Evolutionary conservation across 1,140 invertebrate genomes (phyloP).

Genomic region (Penaeus japonicus): DNA sequence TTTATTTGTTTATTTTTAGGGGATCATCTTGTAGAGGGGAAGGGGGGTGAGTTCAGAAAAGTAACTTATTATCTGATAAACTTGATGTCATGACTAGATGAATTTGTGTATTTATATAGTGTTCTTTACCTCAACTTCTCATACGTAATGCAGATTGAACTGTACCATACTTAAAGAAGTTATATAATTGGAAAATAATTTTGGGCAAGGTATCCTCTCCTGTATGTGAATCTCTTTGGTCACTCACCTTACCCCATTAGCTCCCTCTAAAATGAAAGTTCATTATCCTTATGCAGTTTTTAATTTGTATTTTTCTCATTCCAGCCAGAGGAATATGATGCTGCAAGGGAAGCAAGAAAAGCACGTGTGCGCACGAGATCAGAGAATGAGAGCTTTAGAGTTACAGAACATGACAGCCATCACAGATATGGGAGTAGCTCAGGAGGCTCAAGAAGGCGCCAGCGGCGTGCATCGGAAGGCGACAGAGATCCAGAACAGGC

Average conservation of each 20-base stretch:
- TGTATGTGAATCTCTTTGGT: too few species aligned
- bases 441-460: not conserved
- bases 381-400: conserved; percentile 34
- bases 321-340: conserved; percentile 52
- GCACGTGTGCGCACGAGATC: conserved; percentile 47
- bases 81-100: too few species aligned
- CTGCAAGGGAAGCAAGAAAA: conserved; percentile 50
- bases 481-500: conserved; percentile 21
- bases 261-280: too few species aligned
- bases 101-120: too few species aligned
- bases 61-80: too few species aligned
- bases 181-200: too few species aligned
- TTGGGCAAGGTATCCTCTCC: too few species aligned
- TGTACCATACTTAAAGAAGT: too few species aligned
- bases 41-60: not conserved
- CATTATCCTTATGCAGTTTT: too few species aligned
- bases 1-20: not conserved
- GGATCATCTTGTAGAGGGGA: not conserved
- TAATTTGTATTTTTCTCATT: not conserved
- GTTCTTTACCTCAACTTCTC: too few species aligned
- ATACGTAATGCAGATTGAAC: too few species aligned
- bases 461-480: conserved; percentile 56
- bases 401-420: not conserved
- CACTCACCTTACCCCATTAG: too few species aligned
- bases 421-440: not conserved